Evolutionary conservation across 2,113 vertebrate genomes (phyloP).

Genomic region (Telmatochromis sp.): DNA sequence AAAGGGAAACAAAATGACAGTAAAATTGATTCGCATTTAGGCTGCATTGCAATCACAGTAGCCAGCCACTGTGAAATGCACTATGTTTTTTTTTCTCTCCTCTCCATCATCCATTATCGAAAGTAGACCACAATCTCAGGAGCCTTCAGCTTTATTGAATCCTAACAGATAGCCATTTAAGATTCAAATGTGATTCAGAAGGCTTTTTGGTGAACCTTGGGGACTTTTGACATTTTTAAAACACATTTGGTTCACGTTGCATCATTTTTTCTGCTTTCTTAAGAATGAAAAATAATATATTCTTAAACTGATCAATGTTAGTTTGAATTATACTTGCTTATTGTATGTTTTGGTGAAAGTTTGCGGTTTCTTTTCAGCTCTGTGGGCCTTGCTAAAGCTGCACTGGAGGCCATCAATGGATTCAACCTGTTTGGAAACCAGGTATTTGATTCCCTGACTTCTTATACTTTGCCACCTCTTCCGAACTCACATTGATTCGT

Average conservation of each 20-base stretch:
- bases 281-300: background rate
- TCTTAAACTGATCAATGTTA: background rate
- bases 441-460: slow-evolving; percentile 64
- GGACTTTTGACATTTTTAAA: background rate
- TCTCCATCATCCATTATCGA: slow-evolving; percentile 19
- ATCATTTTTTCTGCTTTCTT: background rate
- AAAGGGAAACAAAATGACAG: slow-evolving; percentile 17
- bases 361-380: slow-evolving; percentile 73
- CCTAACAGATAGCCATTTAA: background rate
- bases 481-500: rapidly evolving
- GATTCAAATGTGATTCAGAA: background rate
- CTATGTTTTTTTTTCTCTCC: background rate
- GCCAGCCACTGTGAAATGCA: slow-evolving; percentile 41
- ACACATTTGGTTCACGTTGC: background rate
- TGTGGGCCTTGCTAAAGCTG: slow-evolving; percentile 94
- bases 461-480: background rate
- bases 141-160: slow-evolving; percentile 6
- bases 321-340: background rate
- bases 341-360: background rate
- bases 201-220: background rate
- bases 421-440: slow-evolving; percentile 99
- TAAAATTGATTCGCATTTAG: slow-evolving; percentile 37
- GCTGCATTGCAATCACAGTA: slow-evolving; percentile 41
- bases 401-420: slow-evolving; percentile 95
- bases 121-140: background rate